Base-by-base conservation (phyloP, 2,797 vertebrate genomes). In the Leontopithecus rosalia region DNA sequence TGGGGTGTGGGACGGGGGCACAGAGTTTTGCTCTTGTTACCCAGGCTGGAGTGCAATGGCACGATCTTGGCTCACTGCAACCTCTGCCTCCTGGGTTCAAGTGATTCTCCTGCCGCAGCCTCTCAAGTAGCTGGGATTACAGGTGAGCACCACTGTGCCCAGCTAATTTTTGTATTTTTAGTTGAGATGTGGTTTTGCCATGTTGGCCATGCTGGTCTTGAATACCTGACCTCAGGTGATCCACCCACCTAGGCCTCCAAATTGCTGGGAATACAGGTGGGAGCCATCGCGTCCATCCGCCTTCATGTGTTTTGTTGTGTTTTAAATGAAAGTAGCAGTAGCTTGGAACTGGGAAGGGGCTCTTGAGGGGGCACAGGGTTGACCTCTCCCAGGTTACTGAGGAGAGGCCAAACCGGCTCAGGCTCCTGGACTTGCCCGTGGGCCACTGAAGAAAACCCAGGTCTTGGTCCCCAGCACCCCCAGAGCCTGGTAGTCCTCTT, bases 241-340 rank as follows among this genome's bases (percentile, higher is more conserved):
- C n/a, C 19, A 26, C 58, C 28, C 58, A 19, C 67, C 33, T n/a
- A n/a, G 15, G 15, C 61, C 19, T 72, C 67, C 67, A 39, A 72
- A 72, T 9, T 72, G n/a, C 67, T 72, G 67, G n/a, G n/a, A 39
- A 22, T 72, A 72, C n/a, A 72, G 19, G n/a, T 11, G 4, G 22
- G n/a, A 5, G n/a, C 67, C 19, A 70, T n/a, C 1, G 1, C 2
- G 19, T 19, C 67, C 67, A 36, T n/a, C n/a, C 2, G 7, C 5
- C 36, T 80, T 55, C 5, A 0, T 36, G 33, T 12, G 1, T 61
- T 90, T 57, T 72, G 64, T 39, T 85, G 39, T 64, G 43, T 72
- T 73, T 72, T 33, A 30, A 86, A 17, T 8, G 10, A 72, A 84
- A 87, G 39, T 2, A 41, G 84, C 39, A 24, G 61, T 43, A 14